phyloP scores from a whole-genome alignment of 2,797 vertebrate genomes.

The Onychomys torridus region DNA sequence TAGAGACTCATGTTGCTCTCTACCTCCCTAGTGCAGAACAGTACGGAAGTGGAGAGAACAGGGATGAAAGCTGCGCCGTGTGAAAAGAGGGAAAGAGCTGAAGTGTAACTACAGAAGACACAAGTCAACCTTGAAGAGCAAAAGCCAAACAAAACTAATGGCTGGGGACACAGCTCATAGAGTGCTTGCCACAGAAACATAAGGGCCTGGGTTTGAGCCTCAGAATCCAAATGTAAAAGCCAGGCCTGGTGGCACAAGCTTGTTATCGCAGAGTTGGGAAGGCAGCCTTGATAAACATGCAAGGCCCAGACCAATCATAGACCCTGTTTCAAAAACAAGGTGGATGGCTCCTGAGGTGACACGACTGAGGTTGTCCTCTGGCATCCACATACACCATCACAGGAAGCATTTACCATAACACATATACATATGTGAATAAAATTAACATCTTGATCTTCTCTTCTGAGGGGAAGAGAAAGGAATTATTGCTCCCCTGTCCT shows the following conservation, averaged over 20 bases:
- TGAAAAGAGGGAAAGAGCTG: background rate
- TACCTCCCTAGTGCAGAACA: background rate
- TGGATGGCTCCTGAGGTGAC: background rate
- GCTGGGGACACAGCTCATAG: too few species aligned
- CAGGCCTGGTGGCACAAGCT: background rate
- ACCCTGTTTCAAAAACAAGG: background rate
- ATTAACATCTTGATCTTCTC: conserved; percentile 4
- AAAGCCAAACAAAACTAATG: background rate
- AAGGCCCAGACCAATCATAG: background rate
- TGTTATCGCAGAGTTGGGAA: background rate
- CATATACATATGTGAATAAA: background rate
- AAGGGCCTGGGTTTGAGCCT: background rate
- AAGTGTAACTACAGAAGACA: background rate
- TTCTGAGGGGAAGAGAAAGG: background rate
- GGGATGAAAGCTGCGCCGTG: background rate
- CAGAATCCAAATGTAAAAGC: background rate
- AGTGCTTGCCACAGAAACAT: background rate
- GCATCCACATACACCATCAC: background rate
- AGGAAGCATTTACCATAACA: background rate
- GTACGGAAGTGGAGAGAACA: background rate
- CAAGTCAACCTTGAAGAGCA: background rate
- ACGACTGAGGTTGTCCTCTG: background rate
- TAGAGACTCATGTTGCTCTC: background rate
- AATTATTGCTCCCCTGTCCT: background rate
- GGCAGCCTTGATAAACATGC: background rate